phyloP scores from a whole-genome alignment of 2,113 vertebrate species.

The Pluvialis apricaria region DNA sequence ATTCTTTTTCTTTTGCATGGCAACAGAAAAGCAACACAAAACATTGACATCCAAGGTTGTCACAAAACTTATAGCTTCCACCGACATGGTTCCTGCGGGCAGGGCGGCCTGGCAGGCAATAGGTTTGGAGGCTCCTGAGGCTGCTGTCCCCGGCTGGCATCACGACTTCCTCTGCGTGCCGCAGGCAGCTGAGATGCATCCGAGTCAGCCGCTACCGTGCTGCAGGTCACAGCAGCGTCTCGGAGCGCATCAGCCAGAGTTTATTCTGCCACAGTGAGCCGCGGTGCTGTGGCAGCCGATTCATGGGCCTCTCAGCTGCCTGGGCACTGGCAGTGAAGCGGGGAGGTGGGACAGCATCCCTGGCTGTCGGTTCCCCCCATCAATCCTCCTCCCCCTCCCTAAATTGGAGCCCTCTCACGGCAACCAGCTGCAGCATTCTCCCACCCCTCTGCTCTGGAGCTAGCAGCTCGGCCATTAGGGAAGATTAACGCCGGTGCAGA shows the following conservation, averaged over 20 bases:
- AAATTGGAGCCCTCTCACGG: background rate
- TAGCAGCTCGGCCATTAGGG: background rate
- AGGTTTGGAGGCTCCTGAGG: background rate
- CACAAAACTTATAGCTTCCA: background rate
- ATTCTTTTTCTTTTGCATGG: background rate
- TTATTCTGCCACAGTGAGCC: accelerated
- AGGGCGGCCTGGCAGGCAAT: background rate
- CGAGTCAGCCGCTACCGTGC: background rate
- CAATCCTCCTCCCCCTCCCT: background rate
- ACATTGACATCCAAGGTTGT: background rate
- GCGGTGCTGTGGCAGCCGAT: background rate
- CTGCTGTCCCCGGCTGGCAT: background rate
- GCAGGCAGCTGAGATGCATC: background rate
- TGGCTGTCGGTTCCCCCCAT: background rate
- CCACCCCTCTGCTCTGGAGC: background rate
- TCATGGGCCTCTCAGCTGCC: background rate
- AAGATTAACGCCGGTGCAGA: background rate
- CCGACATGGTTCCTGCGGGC: background rate
- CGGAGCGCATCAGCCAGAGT: accelerated
- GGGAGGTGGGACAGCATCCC: background rate
- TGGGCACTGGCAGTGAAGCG: background rate
- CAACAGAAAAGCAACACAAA: background rate
- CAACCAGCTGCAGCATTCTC: background rate
- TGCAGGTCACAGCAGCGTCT: background rate
- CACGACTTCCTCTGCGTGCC: accelerated